A percentile compares a stretch with the other conserved stretches of the same genome.
phyloP scores from a whole-genome alignment of 2,888 invertebrate species.

The Miltochrista miniata region DNA sequence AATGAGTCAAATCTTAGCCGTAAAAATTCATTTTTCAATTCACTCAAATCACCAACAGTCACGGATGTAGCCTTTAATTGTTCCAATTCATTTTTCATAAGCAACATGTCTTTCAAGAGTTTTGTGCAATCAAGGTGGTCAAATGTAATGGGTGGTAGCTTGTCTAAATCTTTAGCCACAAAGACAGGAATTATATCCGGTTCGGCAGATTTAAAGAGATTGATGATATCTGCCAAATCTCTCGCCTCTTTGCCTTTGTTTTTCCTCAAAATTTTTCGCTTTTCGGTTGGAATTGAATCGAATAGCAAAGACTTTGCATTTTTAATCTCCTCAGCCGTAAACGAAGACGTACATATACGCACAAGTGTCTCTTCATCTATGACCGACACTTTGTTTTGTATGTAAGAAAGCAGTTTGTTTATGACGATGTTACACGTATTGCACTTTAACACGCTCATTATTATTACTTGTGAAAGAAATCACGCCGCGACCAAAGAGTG shows the following conservation, averaged over 20 bases:
- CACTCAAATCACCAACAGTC: background rate
- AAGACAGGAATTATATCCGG: slow-evolving; percentile 10
- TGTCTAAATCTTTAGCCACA: slow-evolving; percentile 4
- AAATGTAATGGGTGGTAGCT: background rate
- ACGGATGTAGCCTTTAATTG: background rate
- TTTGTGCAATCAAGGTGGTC: slow-evolving; percentile 2
- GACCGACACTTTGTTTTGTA: background rate
- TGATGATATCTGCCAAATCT: slow-evolving; percentile 6
- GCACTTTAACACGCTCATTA: background rate
- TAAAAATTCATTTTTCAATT: background rate
- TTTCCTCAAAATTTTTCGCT: background rate
- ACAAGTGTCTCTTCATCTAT: background rate
- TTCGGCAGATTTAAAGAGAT: slow-evolving; percentile 6
- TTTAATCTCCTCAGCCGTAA: slow-evolving; percentile 1
- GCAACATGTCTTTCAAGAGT: slow-evolving; percentile 3
- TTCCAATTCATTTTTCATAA: background rate
- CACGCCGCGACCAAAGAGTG: too few species aligned
- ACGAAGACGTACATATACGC: background rate
- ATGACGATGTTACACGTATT: background rate
- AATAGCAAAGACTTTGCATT: background rate
- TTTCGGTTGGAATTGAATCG: background rate
- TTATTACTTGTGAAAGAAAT: too few species aligned
- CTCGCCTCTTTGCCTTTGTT: slow-evolving; percentile 8
- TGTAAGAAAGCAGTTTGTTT: background rate
- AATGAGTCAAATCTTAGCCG: background rate